Evolutionary conservation across 2,797 vertebrate species (phyloP).

Genomic region (Tokudaia tokunoshimensis): DNA sequence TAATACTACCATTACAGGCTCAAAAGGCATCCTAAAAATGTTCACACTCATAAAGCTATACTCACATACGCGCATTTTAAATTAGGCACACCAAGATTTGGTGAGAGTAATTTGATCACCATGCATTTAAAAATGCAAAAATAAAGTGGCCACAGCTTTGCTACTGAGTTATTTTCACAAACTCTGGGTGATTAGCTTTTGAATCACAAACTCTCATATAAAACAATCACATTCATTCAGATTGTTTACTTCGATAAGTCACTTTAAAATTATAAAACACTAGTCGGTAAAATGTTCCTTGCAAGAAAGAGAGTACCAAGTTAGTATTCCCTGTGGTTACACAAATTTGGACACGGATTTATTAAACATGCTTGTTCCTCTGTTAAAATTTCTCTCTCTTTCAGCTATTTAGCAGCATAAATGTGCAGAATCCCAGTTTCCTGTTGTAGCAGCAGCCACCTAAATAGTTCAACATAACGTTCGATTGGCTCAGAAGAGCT

Average conservation of each 20-base stretch:
- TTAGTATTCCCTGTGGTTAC: neutral
- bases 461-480: neutral
- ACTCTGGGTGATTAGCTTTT: neutral
- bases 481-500: neutral
- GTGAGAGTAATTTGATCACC: neutral
- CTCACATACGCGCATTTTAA: neutral
- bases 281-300: neutral
- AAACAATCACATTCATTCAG: neutral
- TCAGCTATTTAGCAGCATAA: neutral
- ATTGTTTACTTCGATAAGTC: neutral
- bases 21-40: neutral
- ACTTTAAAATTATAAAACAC: neutral
- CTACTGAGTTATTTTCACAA: neutral
- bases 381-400: neutral
- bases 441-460: neutral
- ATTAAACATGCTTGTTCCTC: neutral
- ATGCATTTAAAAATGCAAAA: neutral
- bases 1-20: neutral
- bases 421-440: neutral
- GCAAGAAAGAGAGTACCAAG: neutral
- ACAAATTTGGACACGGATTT: neutral
- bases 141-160: neutral
- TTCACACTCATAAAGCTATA: neutral
- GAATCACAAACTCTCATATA: neutral
- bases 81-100: neutral